phyloP scores from a whole-genome alignment of 2,888 invertebrate species.

The Theodoxus fluviatilis region DNA sequence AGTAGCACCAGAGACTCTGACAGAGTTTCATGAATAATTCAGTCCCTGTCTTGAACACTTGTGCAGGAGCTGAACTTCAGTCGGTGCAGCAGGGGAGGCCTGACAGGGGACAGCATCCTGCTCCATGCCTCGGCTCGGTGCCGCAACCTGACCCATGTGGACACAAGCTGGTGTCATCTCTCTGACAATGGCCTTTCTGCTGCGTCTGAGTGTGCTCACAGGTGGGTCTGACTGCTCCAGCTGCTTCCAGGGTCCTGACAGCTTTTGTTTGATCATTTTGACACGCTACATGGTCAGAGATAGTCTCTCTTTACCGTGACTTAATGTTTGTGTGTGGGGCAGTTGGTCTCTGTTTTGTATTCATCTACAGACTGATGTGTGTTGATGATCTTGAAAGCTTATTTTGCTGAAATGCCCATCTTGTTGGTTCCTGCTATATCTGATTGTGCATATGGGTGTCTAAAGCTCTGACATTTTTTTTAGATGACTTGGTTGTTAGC shows the following conservation, averaged over 20 bases:
- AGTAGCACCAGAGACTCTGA: too few relatives aligned
- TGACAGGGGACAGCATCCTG: slow-evolving; percentile 59
- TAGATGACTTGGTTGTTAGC: too few relatives aligned
- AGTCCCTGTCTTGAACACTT: too few relatives aligned
- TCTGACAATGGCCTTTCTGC: slow-evolving; percentile 56
- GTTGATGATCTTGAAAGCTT: too few relatives aligned
- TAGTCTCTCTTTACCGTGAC: not conserved
- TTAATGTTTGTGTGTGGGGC: not conserved
- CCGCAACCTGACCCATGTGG: slow-evolving; percentile 56
- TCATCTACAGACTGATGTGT: not conserved
- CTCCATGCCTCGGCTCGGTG: slow-evolving; percentile 58
- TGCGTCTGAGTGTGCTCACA: slow-evolving; percentile 45
- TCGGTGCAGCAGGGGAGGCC: slow-evolving; percentile 56
- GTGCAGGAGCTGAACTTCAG: slow-evolving; percentile 59
- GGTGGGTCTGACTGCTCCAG: slow-evolving; percentile 33
- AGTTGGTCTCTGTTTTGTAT: not conserved
- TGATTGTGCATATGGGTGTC: too few relatives aligned
- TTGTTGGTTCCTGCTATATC: too few relatives aligned
- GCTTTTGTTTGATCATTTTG: not conserved
- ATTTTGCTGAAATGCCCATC: too few relatives aligned
- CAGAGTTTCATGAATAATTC: too few relatives aligned
- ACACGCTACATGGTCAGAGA: not conserved
- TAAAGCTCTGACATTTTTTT: too few relatives aligned
- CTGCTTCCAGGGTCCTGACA: not conserved
- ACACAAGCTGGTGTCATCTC: slow-evolving; percentile 61